Base-by-base conservation (phyloP, 1,140 invertebrate species). In the Drosophila mauritiana region DNA sequence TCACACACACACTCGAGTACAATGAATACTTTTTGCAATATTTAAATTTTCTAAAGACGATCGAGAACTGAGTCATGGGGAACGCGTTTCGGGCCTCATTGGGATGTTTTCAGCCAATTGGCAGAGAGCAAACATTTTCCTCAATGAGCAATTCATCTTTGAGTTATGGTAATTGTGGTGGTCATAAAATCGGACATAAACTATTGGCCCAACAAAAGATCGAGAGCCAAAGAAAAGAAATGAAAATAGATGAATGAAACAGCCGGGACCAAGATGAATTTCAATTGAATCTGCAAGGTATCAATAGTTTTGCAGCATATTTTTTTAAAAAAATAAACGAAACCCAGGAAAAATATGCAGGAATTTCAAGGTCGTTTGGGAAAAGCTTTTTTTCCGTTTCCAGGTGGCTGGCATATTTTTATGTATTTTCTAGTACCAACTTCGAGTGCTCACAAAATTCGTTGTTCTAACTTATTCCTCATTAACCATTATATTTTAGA, bases 111-210 rank as follows among this genome's bases (percentile, higher is more conserved):
- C 46, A 48, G 73, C 51, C 67, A 70, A 67, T 78, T 70, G 74
- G 63, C 51, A 70, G 49, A 83, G 68, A 79, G 72, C 80, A 55
- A 79, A 72, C 43, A 13, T 72, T 49, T 72, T 76, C 65, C 51
- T 79, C 61, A 86, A 83, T 89, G 74, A 73, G 59, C 75, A 79
- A 68, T 86, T 79, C 37, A 58, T 65, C 49, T 68, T 58, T 83
- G 64, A 84, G 65, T 68, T 83, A 84, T 86, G 84, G 72, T 73
- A 79, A 88, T 86, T 78, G 75, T 61, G 55, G 70, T 57, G 56
- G 55, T 62, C 78, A 86, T 77, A 85, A 84, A 73, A 81, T 77
- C 20, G 42, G 70, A 40, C 36, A 88, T 82, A 76, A 84, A 77
- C 72, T 49, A 51, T 70, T 42, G 57, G 36, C 13, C 34, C n/a